Conservation (phyloP, 2,797 vertebrate genomes). For the Mallotus villosus region DNA sequence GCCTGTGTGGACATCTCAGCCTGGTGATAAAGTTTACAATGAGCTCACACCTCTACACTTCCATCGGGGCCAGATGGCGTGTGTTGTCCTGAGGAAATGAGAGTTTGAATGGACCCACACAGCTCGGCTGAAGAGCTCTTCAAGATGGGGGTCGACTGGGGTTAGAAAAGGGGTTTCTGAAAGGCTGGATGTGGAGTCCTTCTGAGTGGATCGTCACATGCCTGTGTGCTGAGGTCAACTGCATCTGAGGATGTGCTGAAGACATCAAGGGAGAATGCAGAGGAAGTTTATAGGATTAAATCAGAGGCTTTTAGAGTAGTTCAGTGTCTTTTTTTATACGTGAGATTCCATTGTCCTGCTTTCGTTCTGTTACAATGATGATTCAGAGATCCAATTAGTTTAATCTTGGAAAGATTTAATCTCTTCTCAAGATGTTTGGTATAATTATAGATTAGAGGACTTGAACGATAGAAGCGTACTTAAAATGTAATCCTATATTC, state of each 20-base stretch:
- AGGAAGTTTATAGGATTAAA: slow-evolving; percentile 56
- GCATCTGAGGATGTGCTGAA: slow-evolving; percentile 58
- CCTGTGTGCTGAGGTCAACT: slow-evolving; percentile 69
- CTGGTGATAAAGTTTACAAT: slow-evolving; percentile 67
- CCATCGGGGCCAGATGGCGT: slow-evolving; percentile 55
- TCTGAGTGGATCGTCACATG: slow-evolving; percentile 74
- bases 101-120: slow-evolving; percentile 51
- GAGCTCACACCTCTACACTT: slow-evolving; percentile 53
- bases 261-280: slow-evolving; percentile 27
- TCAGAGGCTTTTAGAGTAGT: slow-evolving; percentile 43
- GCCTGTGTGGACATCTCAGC: slow-evolving; percentile 55
- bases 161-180: too few species aligned
- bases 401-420: background rate
- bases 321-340: slow-evolving; percentile 35
- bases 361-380: background rate
- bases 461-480: background rate
- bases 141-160: slow-evolving; percentile 6
- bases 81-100: slow-evolving; percentile 58
- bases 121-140: slow-evolving; percentile 19
- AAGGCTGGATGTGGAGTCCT: slow-evolving; percentile 31
- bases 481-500: background rate
- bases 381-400: slow-evolving; percentile 6
- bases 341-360: background rate
- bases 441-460: background rate
- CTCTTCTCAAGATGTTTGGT: slow-evolving; percentile 1